Base-by-base conservation (phyloP, 2,113 vertebrate genomes). In the Speoplatyrhinus poulsoni region DNA sequence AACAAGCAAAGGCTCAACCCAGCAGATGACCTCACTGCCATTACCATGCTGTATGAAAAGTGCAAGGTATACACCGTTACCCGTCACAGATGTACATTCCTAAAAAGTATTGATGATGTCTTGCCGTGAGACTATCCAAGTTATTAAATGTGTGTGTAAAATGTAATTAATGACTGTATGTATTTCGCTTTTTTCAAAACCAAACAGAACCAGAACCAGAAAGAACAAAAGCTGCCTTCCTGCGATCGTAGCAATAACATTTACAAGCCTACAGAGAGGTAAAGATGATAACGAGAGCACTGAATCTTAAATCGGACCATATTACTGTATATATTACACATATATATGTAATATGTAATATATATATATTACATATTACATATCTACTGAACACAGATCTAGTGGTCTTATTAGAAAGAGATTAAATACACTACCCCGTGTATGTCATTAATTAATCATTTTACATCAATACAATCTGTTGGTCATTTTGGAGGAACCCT, bases 11-110 rank as follows among this genome's bases (percentile, higher is more conserved):
- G 95, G 72, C 93, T 96, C 47, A 93, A 94, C 0, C 92, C 95
- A 0, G 96, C 95, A 0, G 96, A 98, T 0, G 95, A 98, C 79
- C 87, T 96, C 0, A 10, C 94, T 0, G 94, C 96, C 26, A 71
- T 98, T 48, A 94, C 95, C 68, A 93, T 98, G 76, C 94, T 98
- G 71, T 97, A 96, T 0, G 96, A 99, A 71, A 95, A 96, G 79
- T 97, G 96, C 90, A 93, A 91, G 92, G 93, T 93, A 87, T 52
- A 59, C 12, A 32, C 26, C 2, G 0, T 8, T 26, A 26, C 6
- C 0, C 62, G 61, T 19, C 5, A 56, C 0, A 10, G 2, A 41
- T 8, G 3, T 41, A 3, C 4, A 41, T 41, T 41, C 36, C 36
- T 41, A 41, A 26, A 2, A 26, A 26, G 26, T 26, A 26, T 26